These are phyloP conservation scores for Pogonomyrmex californicus DNA, from an alignment of 1,140 invertebrate genomes.

Conservation along the genomic window DNA sequence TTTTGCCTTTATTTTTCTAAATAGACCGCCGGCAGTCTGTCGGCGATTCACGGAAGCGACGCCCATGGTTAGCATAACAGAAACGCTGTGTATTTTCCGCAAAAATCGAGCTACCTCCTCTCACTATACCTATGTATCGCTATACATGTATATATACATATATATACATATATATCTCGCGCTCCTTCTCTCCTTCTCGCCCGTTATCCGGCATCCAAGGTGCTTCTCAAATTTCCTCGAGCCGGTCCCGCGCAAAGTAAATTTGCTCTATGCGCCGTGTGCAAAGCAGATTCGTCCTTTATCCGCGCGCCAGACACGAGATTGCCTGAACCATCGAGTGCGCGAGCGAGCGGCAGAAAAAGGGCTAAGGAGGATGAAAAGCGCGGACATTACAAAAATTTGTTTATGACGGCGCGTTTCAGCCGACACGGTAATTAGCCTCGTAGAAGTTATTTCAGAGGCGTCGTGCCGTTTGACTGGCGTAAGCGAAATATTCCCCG, in stretches of 20 bases:
- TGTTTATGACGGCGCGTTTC: conserved; percentile 55
- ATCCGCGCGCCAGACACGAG: conserved; percentile 59
- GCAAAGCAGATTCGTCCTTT: conserved; percentile 62
- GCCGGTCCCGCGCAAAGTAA: conserved; percentile 55
- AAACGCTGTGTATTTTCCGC: conserved; percentile 44
- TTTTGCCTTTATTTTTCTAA: conserved; percentile 48
- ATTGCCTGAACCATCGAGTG: conserved; percentile 53
- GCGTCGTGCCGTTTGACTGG: conserved; percentile 60
- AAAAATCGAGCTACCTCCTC: conserved; percentile 48
- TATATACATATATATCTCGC: neutral
- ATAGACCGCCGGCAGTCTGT: conserved; percentile 43
- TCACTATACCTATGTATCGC: conserved; percentile 33
- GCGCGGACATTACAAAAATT: conserved; percentile 61
- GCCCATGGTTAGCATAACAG: conserved; percentile 52
- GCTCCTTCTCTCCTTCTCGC: neutral
- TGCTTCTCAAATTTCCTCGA: conserved; percentile 63
- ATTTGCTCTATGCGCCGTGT: conserved; percentile 59
- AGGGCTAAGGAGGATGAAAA: conserved; percentile 51
- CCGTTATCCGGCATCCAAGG: conserved; percentile 48
- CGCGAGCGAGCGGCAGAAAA: conserved; percentile 40
- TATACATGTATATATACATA: no score
- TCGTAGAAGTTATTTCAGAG: conserved; percentile 53
- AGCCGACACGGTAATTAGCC: conserved; percentile 59
- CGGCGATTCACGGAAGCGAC: conserved; percentile 44
- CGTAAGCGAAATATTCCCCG: conserved; percentile 57